These are phyloP conservation scores for Hyposoter didymator DNA, from an alignment of 2,888 invertebrate genomes.

Conservation along the genomic window DNA sequence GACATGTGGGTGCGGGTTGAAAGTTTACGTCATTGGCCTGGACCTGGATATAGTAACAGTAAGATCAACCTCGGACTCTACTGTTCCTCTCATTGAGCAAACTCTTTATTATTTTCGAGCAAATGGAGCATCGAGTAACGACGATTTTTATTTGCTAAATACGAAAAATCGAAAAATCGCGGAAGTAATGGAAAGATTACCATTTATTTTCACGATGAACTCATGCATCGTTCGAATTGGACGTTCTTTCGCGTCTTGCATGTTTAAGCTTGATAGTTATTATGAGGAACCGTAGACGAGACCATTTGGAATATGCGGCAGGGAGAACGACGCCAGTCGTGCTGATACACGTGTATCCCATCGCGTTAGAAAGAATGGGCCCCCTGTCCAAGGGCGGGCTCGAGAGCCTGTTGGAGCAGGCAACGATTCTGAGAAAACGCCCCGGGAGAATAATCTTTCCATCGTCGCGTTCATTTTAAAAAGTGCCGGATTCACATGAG, in stretches of 20 bases:
- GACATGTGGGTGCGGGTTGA: constrained; percentile 50
- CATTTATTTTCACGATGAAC: neutral
- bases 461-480: constrained; percentile 27
- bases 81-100: constrained; percentile 29
- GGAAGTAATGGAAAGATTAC: neutral
- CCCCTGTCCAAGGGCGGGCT: constrained; percentile 37
- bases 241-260: neutral
- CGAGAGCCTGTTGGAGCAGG: constrained; percentile 42
- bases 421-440: constrained; percentile 49
- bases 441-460: constrained; percentile 57
- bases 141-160: constrained; percentile 27
- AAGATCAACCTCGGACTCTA: constrained; percentile 27
- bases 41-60: constrained; percentile 31
- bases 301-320: constrained; percentile 13
- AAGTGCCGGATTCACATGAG: constrained; percentile 37
- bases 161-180: neutral
- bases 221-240: neutral
- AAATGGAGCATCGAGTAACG: constrained; percentile 20
- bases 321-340: constrained; percentile 35
- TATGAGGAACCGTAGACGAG: constrained; percentile 23
- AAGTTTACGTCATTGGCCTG: constrained; percentile 37
- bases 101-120: constrained; percentile 14
- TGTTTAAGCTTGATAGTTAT: constrained; percentile 5
- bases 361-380: constrained; percentile 34
- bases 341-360: constrained; percentile 16